phyloP scores from a whole-genome alignment of 2,797 vertebrate genomes.

The Rhinoraja longicauda region DNA sequence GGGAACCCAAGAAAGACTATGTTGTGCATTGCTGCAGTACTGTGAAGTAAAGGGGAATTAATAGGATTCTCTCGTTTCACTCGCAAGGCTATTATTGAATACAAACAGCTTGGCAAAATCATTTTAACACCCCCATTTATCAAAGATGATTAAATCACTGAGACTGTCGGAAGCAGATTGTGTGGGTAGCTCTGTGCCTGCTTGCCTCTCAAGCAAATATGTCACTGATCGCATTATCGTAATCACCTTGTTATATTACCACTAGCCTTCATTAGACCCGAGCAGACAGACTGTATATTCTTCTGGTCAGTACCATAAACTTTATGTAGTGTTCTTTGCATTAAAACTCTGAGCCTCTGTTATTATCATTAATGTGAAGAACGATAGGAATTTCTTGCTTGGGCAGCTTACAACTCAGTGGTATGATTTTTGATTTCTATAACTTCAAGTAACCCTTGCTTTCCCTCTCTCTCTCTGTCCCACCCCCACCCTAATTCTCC shows the following conservation, averaged over 20 bases:
- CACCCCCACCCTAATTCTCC: too few species aligned
- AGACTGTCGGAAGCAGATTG: constrained; percentile 23
- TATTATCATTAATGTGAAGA: constrained; percentile 27
- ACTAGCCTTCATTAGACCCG: constrained; percentile 2
- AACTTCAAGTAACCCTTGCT: too few species aligned
- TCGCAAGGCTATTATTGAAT: not conserved
- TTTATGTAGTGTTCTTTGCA: not conserved
- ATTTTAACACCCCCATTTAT: constrained; percentile 13
- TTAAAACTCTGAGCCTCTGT: too few species aligned
- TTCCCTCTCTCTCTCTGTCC: too few species aligned
- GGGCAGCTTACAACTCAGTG: too few species aligned
- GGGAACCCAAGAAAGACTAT: not conserved
- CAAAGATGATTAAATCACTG: constrained; percentile 28
- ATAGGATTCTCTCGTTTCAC: not conserved
- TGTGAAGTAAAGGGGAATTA: not conserved
- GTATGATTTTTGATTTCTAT: too few species aligned
- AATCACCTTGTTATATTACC: constrained; percentile 29
- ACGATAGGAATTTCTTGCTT: too few species aligned
- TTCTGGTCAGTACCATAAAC: constrained; percentile 19
- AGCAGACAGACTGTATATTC: not conserved
- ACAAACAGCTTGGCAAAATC: not conserved
- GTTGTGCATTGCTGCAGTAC: too few species aligned
- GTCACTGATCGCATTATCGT: constrained; percentile 33
- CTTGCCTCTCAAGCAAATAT: constrained; percentile 36
- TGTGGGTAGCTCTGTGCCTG: constrained; percentile 30